These are phyloP conservation scores for Aphidius colemani DNA, from an alignment of 2,888 invertebrate genomes.

Conservation along the genomic window DNA sequence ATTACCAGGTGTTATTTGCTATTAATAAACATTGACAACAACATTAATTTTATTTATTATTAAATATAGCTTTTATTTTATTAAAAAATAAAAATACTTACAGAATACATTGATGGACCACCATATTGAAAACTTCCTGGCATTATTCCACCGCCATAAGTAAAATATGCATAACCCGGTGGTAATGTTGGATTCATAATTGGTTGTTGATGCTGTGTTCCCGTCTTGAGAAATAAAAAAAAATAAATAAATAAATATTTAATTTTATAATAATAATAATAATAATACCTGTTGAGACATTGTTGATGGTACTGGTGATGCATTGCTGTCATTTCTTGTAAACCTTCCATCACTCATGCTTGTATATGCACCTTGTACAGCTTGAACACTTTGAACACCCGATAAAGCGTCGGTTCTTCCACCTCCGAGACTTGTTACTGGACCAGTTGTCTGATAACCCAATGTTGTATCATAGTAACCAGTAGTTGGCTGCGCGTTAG, in stretches of 20 bases:
- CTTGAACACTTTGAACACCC: slow-evolving; percentile 60
- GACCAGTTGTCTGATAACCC: slow-evolving; percentile 70
- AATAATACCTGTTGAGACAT: slow-evolving; percentile 69
- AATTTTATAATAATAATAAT: slow-evolving; percentile 9
- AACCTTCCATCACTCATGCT: slow-evolving; percentile 73
- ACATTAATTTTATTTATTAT: too few relatives aligned
- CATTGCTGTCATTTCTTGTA: slow-evolving; percentile 76
- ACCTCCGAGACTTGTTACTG: slow-evolving; percentile 70
- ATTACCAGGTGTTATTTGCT: slow-evolving; percentile 74
- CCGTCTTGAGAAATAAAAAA: too few relatives aligned
- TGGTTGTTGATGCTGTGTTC: slow-evolving; percentile 68
- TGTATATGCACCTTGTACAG: slow-evolving; percentile 66
- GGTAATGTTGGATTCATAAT: slow-evolving; percentile 70
- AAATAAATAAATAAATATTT: slow-evolving; percentile 10
- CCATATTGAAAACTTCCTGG: slow-evolving; percentile 74
- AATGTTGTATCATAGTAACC: slow-evolving; percentile 72
- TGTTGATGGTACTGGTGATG: slow-evolving; percentile 79
- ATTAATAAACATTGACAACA: too few relatives aligned
- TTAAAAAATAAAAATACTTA: slow-evolving; percentile 55
- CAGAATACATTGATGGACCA: slow-evolving; percentile 72
- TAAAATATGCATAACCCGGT: slow-evolving; percentile 77
- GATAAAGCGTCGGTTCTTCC: slow-evolving; percentile 71
- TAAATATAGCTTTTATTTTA: background rate
- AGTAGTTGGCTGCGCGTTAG: slow-evolving; percentile 61
- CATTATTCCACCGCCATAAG: slow-evolving; percentile 71